Evolutionary conservation across 2,797 vertebrate genomes (phyloP).

Genomic region (Enteromius argenteus): DNA sequence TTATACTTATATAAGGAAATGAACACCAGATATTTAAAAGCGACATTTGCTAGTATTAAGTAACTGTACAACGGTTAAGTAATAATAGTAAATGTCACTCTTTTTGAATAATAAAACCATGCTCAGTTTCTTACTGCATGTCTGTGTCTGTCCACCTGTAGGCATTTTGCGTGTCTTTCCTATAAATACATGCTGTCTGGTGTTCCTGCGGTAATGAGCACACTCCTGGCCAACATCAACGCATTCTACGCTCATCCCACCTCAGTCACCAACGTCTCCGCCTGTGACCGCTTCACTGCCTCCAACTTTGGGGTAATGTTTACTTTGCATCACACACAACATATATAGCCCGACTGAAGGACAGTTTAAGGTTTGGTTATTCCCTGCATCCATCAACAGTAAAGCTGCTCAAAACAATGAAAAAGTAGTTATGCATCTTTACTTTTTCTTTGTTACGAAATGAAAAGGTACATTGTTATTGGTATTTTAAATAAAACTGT

Average conservation of each 20-base stretch:
- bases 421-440: not conserved
- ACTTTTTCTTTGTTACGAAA: not conserved
- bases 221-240: slow-evolving; percentile 97
- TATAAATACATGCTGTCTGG: slow-evolving; percentile 97
- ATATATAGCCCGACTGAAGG: not conserved
- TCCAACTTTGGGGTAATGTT: slow-evolving; percentile 94
- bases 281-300: slow-evolving; percentile 92
- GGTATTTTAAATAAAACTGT: not conserved
- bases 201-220: slow-evolving; percentile 95
- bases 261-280: slow-evolving; percentile 92
- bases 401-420: not conserved
- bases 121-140: not conserved
- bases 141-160: slow-evolving; percentile 63
- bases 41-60: not conserved
- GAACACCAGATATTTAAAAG: not conserved
- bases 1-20: not conserved
- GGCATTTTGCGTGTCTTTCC: slow-evolving; percentile 96
- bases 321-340: slow-evolving; percentile 8
- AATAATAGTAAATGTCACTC: not conserved
- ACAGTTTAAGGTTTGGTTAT: not conserved
- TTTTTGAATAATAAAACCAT: not conserved
- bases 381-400: not conserved
- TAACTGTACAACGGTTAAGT: not conserved
- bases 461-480: not conserved
- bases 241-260: slow-evolving; percentile 97